phyloP scores from a whole-genome alignment of 2,888 invertebrate species.

The Sarcophaga caerulescens region DNA sequence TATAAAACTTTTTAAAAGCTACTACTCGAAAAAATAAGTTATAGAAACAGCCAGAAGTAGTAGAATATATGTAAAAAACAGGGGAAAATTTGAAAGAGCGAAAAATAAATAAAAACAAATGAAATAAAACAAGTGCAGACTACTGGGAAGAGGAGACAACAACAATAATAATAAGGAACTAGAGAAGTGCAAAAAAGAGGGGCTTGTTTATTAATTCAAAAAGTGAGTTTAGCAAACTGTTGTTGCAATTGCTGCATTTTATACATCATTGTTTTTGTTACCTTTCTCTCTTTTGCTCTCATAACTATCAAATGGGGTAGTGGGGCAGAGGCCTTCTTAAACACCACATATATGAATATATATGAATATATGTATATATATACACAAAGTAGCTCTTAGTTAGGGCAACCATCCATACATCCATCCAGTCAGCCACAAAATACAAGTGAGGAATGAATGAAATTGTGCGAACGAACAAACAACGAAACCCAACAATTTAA shows the following conservation, averaged over 20 bases:
- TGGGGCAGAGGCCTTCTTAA: constrained; percentile 6
- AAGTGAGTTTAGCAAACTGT: constrained; percentile 43
- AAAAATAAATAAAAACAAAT: constrained; percentile 30
- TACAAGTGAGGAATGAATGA: constrained; percentile 35
- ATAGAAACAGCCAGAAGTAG: constrained; percentile 23
- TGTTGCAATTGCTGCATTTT: constrained; percentile 33
- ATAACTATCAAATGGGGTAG: constrained; percentile 18
- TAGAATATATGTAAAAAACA: neutral
- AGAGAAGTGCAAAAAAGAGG: constrained; percentile 32
- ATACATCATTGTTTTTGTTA: constrained; percentile 35
- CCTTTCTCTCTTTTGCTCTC: neutral
- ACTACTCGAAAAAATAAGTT: neutral
- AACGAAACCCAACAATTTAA: constrained; percentile 39
- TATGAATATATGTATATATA: neutral
- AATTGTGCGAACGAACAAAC: constrained; percentile 19
- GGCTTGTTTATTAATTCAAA: constrained; percentile 51
- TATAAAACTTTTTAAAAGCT: neutral
- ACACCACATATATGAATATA: neutral
- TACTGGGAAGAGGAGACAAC: constrained; percentile 10
- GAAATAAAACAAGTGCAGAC: neutral
- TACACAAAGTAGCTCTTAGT: constrained; percentile 3
- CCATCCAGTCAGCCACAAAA: constrained; percentile 10
- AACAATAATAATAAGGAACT: constrained; percentile 30
- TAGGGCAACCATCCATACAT: constrained; percentile 6
- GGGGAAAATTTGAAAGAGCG: neutral